These are phyloP conservation scores for Anoura caudifer DNA, from an alignment of 2,113 vertebrate species.

Conservation along the genomic window DNA sequence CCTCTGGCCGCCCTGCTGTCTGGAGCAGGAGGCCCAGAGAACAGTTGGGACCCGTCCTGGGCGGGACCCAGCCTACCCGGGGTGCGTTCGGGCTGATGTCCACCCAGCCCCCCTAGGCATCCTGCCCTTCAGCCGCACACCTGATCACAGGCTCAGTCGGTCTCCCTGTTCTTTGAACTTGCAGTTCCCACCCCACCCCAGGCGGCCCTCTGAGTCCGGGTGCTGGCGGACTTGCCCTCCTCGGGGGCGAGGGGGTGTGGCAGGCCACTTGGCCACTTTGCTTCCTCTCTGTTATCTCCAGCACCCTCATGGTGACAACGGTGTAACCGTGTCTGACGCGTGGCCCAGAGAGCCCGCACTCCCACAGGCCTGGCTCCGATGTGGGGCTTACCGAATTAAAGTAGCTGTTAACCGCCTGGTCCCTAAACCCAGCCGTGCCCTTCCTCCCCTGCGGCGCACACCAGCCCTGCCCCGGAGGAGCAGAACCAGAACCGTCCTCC, in stretches of 20 bases:
- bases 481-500: not conserved
- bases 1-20: not conserved
- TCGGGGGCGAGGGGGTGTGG: accelerated
- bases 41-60: not conserved
- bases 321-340: not conserved
- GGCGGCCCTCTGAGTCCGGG: no score
- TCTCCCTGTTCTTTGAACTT: not conserved
- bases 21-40: not conserved
- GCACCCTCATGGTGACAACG: not conserved
- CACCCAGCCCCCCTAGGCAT: no score
- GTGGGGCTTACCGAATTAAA: not conserved
- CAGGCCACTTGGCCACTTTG: no score
- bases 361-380: not conserved
- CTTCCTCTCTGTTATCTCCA: not conserved
- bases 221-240: not conserved
- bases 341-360: accelerated
- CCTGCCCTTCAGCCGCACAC: not conserved
- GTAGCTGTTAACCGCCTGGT: not conserved
- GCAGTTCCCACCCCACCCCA: no score
- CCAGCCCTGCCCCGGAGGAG: no score
- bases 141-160: not conserved
- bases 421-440: not conserved
- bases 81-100: not conserved
- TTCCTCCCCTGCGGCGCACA: no score
- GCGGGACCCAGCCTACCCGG: accelerated